Evolutionary conservation across 2,888 invertebrate genomes (phyloP), one percentile per base, ranked within the genome.

Genomic region (Gryllus longicercus): DNA sequence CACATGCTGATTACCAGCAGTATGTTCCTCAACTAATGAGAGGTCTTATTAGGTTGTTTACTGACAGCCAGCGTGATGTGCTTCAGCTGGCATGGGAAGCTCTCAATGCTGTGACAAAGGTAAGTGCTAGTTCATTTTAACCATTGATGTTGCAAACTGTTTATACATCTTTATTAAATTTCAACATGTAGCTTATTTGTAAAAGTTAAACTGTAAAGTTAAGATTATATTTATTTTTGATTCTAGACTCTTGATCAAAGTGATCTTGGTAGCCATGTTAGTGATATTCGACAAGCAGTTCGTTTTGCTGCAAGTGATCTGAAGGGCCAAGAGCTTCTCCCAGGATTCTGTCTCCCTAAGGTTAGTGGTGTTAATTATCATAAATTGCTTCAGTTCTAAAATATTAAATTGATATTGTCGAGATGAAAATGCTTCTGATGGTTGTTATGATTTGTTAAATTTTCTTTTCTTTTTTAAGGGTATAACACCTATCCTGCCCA

Each of bases 291-390:
- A 50, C 96, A 97, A 88, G 97, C 98, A 11, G 93, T 98, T n/a
- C 90, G 96, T 23, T 96, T 94, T 88, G 96, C 96, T 18, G 92
- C 94, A 51, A 93, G 95, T 25, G 98, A 98, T 85, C 89, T 96
- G 83, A 94, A 95, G 85, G 92, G 91, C 0, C 89, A 90, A 38
- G 93, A 94, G 78, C 88, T 96, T 80, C 88, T 96, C 83, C 97
- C 98, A 16, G 98, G 98, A 16, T 96, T 98, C 87, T 98, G 97
- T 86, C 88, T 97, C 84, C 95, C 96, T 0, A 97, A 97, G 89
- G 93, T 91, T 82, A 82, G 78, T 63, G 38, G 8, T 38, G 38
- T 38, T 38, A 5, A 38, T 5, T 38, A 38, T 38, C 38, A 38
- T 38, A 38, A 38, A 38, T 38, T 38, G 8, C 5, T 38, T 38